Evolutionary conservation across 2,113 vertebrate species (phyloP), one percentile per base, ranked within the genome.

Genomic region (Ivindomyrus marchei): DNA sequence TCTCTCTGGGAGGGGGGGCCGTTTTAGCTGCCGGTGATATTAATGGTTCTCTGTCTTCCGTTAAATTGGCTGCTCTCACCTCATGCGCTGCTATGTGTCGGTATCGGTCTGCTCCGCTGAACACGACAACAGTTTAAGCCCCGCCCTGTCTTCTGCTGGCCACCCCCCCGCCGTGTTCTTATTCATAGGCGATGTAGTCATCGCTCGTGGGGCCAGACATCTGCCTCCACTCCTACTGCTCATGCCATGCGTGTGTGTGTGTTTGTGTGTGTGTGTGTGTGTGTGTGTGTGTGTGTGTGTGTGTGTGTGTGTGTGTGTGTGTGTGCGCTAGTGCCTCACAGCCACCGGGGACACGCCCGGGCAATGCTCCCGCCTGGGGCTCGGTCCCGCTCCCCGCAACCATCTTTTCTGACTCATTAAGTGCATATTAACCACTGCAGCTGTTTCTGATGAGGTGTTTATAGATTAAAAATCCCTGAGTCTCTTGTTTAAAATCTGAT

Each of bases 351-450:
- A 87, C 50, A 87, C 17, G 85, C 50, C 85, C 15, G 27, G 85
- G 4, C 85, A 31, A 56, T 87, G 50, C 31, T 36, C 47, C 8
- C 13, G 24, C 47, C 50, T 31, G 50, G 21, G 49, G 31, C 50
- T 17, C 85, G 2, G 13, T 36, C 10, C 49, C 2, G 1, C 11
- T 52, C 3, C 11, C 31, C 13, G 2, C 50, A 52, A 87, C 80
- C 77, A 47, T 70, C 17, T 58, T 52, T 27, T 87, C 50, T 85
- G 52, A 89, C 89, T 45, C 89, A 85, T 85, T 56, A 45, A 31
- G 1, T 87, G 11, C 15, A 42, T 58, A 58, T 85, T 52, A 89
- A 52, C 80, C 17, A 27, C 52, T n/a, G 53, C 49, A 56, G 50
- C 77, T 53, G 49, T 45, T 58, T 56, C 45, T 56, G 85, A 87